Conservation (phyloP, 2,888 invertebrate genomes). For the Limnephilus lunatus region DNA sequence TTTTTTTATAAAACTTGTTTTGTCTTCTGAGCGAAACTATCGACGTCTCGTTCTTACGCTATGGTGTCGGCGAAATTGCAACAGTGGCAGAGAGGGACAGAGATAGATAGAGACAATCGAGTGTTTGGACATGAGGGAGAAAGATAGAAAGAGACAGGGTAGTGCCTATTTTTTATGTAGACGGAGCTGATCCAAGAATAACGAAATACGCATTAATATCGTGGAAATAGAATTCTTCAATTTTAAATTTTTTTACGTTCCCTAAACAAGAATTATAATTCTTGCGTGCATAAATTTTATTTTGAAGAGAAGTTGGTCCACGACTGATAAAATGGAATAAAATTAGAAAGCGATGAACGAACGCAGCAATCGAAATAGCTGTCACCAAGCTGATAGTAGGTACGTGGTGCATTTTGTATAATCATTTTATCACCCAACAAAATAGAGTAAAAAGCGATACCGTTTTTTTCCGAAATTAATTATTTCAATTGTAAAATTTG, state of each 20-base stretch:
- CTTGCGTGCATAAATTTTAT: too few relatives aligned
- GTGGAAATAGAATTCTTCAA: too few relatives aligned
- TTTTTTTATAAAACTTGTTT: not conserved
- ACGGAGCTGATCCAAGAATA: conserved; percentile 23
- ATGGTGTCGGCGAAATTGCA: conserved; percentile 47
- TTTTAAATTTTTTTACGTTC: too few relatives aligned
- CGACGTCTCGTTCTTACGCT: conserved; percentile 28
- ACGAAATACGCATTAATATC: not conserved
- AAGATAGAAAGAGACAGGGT: not conserved
- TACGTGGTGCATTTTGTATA: too few relatives aligned
- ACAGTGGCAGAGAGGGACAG: conserved; percentile 43
- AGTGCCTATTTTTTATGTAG: conserved; percentile 31
- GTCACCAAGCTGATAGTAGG: not conserved
- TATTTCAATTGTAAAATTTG: too few relatives aligned
- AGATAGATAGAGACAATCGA: conserved; percentile 46
- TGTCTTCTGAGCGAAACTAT: conserved; percentile 18
- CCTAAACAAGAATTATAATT: too few relatives aligned
- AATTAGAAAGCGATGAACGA: not conserved
- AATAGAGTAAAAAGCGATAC: too few relatives aligned
- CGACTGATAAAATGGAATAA: too few relatives aligned
- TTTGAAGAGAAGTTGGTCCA: too few relatives aligned
- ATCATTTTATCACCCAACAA: too few relatives aligned
- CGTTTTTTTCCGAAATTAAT: too few relatives aligned
- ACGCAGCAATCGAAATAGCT: not conserved
- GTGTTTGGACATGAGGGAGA: conserved; percentile 42